A percentile compares a stretch with the other conserved stretches of the same genome.
These are phyloP conservation scores for Harpalus rubripes DNA, from an alignment of 2,888 invertebrate species.

Conservation along the genomic window DNA sequence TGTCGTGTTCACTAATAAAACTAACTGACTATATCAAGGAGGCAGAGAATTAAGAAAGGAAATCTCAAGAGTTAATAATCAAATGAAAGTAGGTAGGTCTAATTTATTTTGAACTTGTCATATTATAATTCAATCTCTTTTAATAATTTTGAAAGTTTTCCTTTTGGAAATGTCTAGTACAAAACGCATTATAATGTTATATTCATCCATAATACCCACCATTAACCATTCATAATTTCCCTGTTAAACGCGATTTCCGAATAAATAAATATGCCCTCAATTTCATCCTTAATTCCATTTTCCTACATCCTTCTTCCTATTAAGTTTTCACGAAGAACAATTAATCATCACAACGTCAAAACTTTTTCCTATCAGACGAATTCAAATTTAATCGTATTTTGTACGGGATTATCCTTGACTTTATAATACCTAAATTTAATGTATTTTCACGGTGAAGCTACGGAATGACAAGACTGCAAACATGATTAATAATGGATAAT, in stretches of 20 bases:
- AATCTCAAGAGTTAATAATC: too few species aligned
- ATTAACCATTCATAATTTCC: too few species aligned
- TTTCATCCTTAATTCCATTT: neutral
- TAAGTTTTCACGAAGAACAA: neutral
- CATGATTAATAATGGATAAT: constrained; percentile 3
- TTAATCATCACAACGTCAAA: constrained; percentile 2
- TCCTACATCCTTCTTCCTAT: neutral
- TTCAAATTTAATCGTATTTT: constrained; percentile 23
- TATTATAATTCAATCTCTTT: too few species aligned
- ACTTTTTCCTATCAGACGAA: constrained; percentile 19
- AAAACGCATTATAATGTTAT: too few species aligned
- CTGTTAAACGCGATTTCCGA: neutral
- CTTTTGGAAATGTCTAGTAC: too few species aligned
- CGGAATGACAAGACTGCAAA: neutral
- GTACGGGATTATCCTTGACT: neutral
- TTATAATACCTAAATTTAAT: constrained; percentile 17
- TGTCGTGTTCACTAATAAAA: too few species aligned
- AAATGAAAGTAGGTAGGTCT: too few species aligned
- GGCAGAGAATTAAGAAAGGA: too few species aligned
- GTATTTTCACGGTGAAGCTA: constrained; percentile 10
- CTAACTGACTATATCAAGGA: too few species aligned
- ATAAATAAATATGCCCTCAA: neutral
- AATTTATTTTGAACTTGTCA: too few species aligned
- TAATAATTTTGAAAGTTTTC: too few species aligned
- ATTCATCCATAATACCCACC: too few species aligned